These are phyloP conservation scores for Dendrocincla tyrannina DNA, from an alignment of 2,797 vertebrate species.

Conservation along the genomic window DNA sequence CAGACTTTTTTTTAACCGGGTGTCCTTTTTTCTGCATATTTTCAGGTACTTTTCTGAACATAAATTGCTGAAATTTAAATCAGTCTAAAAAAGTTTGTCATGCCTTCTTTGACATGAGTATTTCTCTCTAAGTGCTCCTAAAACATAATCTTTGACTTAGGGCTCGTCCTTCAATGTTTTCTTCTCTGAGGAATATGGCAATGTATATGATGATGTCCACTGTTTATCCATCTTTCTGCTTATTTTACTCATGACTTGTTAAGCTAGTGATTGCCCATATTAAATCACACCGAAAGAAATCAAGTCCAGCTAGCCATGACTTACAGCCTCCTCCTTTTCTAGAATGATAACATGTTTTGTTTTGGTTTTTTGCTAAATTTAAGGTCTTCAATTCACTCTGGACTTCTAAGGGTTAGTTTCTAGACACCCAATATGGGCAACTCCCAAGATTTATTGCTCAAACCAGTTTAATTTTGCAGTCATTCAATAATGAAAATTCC, in stretches of 20 bases:
- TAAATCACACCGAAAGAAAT: not conserved
- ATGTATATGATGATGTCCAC: accelerated
- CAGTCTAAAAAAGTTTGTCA: not conserved
- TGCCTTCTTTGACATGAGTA: not conserved
- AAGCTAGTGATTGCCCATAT: not conserved
- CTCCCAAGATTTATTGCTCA: not conserved
- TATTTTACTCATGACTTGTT: not conserved
- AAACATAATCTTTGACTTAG: not conserved
- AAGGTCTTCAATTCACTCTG: not conserved
- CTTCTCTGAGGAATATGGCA: not conserved
- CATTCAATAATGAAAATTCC: not conserved
- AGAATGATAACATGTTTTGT: not conserved
- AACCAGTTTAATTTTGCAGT: not conserved
- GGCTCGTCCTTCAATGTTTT: not conserved
- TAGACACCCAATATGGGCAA: not conserved
- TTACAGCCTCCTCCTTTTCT: not conserved
- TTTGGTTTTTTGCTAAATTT: not conserved
- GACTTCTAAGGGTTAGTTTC: not conserved
- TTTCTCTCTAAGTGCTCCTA: not conserved
- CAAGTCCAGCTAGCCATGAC: not conserved
- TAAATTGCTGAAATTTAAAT: not conserved
- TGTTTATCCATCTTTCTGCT: not conserved
- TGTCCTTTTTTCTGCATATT: not conserved
- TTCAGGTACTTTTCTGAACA: not conserved
- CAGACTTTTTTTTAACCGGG: not conserved